Conservation (phyloP, 2,888 invertebrate genomes). For the Strigamia transsilvanica region DNA sequence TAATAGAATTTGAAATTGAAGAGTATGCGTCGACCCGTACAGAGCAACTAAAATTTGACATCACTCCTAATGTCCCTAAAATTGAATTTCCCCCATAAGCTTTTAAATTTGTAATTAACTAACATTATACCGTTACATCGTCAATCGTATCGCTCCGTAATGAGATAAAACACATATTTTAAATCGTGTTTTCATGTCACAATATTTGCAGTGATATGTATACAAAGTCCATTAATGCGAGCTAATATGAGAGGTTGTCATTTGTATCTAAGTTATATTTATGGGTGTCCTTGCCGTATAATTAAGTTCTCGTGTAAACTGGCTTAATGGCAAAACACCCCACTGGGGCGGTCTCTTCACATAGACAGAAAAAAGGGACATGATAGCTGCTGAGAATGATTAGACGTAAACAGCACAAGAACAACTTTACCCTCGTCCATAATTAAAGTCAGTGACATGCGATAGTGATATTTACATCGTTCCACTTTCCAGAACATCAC, state of each 20-base stretch:
- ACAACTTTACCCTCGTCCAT: constrained; percentile 48
- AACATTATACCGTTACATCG: neutral
- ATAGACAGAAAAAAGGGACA: constrained; percentile 31
- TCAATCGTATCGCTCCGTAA: neutral
- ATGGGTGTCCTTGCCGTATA: constrained; percentile 47
- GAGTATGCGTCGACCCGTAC: no score
- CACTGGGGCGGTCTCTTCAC: constrained; percentile 47
- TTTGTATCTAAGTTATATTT: constrained; percentile 45
- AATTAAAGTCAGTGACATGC: constrained; percentile 48
- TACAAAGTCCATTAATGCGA: constrained; percentile 16
- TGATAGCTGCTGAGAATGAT: constrained; percentile 43
- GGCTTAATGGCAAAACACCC: constrained; percentile 49
- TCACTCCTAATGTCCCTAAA: no score
- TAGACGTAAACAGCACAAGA: constrained; percentile 46
- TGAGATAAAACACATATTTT: neutral
- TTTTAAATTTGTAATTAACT: no score
- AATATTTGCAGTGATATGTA: constrained; percentile 15
- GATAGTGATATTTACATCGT: constrained; percentile 48
- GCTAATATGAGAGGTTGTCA: constrained; percentile 19
- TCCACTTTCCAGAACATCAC: constrained; percentile 49
- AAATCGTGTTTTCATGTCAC: constrained; percentile 36
- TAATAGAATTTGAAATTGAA: neutral
- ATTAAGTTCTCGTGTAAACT: constrained; percentile 49
- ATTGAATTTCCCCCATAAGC: no score
- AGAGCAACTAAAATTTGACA: no score